These are phyloP conservation scores for Parnassius orleans DNA, from an alignment of 2,888 invertebrate species.

Conservation along the genomic window DNA sequence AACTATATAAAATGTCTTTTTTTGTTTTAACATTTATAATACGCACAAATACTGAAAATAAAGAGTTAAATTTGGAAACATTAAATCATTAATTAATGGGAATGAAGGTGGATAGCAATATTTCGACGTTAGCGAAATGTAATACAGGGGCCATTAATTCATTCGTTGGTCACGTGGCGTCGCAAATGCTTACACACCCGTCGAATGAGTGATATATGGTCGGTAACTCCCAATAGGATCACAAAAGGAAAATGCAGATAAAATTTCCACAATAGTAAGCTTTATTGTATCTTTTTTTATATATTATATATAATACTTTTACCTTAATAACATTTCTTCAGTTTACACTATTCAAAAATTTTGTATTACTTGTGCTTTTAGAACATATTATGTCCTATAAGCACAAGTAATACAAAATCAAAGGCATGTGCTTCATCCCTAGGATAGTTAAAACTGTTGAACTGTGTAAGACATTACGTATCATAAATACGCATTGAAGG, in stretches of 20 bases:
- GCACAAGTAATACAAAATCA: too few relatives aligned
- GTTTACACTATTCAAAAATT: too few relatives aligned
- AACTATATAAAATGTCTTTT: too few relatives aligned
- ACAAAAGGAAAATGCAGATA: slow-evolving; percentile 22
- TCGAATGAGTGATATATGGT: slow-evolving; percentile 61
- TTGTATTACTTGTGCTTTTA: too few relatives aligned
- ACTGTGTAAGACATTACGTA: too few relatives aligned
- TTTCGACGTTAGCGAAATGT: slow-evolving; percentile 60
- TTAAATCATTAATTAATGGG: slow-evolving; percentile 26
- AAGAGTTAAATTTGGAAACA: slow-evolving; percentile 15
- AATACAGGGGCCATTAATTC: slow-evolving; percentile 61
- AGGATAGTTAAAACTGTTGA: too few relatives aligned
- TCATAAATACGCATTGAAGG: too few relatives aligned
- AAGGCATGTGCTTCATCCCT: too few relatives aligned
- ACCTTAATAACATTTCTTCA: neutral
- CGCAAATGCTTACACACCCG: slow-evolving; percentile 62
- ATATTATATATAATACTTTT: neutral
- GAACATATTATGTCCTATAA: too few relatives aligned
- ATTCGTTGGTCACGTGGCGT: slow-evolving; percentile 54
- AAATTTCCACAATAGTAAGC: slow-evolving; percentile 3
- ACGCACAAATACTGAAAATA: neutral
- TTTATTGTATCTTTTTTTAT: neutral
- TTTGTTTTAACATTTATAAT: too few relatives aligned
- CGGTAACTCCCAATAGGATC: slow-evolving; percentile 25
- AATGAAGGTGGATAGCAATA: slow-evolving; percentile 39